Evolutionary conservation across 2,113 vertebrate genomes (phyloP), one percentile per base, ranked within the genome.

Genomic region (Scartelaos histophorus): DNA sequence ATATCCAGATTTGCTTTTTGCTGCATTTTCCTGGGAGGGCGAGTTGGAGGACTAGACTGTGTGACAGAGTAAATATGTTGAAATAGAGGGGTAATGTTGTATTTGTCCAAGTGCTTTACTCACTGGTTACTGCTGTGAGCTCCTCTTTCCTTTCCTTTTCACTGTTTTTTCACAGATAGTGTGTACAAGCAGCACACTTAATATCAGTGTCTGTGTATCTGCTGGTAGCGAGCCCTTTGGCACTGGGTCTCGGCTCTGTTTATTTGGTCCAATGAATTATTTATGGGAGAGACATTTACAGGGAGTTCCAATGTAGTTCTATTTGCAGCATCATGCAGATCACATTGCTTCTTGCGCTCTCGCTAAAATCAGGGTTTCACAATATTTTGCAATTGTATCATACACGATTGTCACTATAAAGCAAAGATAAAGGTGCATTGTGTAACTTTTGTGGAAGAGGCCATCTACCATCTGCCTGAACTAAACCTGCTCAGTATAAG

Each of bases 201-300:
- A 85, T 85, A 90, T 91, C 84, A 75, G 76, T 89, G 85, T 74
- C 80, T 22, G 35, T 73, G 80, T 85, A 90, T 88, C 69, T 70
- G 84, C 81, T 82, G 75, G 75, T 71, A 80, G 81, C 79, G 73
- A 68, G 68, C 73, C 82, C 76, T 80, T 66, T 67, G 62, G 85
- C 88, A 73, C 69, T 67, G 69, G 73, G 85, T 82, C 80, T 82
- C 58, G 69, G 74, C 82, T 83, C 60, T 71, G 73, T 83, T 89
- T 89, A 86, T 90, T 90, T 88, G 76, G 79, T 83, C 80, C 67
- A 78, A 92, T 92, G 70, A 90, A 92, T 93, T 93, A 88, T 92
- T 92, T 85, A 93, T 90, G 83, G 56, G 43, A 74, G 73, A 67
- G 78, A 25, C 29, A 15, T 66, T 43, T 81, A 79, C 79, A 75